Percentiles rank a stretch among this genome's conserved stretches.
These are phyloP conservation scores for Gastrophysa polygoni DNA, from an alignment of 2,888 invertebrate species.

Conservation along the genomic window DNA sequence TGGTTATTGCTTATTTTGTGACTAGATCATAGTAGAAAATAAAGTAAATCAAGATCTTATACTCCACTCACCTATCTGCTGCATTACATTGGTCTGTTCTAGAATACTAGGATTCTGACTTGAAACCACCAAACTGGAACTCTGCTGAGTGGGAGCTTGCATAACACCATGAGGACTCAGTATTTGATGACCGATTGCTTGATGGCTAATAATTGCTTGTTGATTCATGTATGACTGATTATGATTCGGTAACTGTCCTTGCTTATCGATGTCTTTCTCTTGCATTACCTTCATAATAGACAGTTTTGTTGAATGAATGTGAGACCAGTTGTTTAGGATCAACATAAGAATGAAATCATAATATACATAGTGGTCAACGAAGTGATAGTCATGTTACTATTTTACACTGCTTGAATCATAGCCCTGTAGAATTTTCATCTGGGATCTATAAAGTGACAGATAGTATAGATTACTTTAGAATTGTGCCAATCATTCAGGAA, in stretches of 20 bases:
- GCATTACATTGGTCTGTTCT: slow-evolving; percentile 12
- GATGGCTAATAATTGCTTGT: slow-evolving; percentile 18
- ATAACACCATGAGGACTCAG: not conserved
- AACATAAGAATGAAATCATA: too few relatives aligned
- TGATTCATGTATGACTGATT: slow-evolving; percentile 17
- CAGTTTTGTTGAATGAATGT: not conserved
- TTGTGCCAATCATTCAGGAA: too few relatives aligned
- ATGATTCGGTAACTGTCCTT: slow-evolving; percentile 15
- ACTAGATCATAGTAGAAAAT: too few relatives aligned
- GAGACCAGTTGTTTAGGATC: too few relatives aligned
- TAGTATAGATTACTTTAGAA: too few relatives aligned
- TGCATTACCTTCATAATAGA: slow-evolving; percentile 28
- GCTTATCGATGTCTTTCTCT: slow-evolving; percentile 18
- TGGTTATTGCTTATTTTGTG: too few relatives aligned
- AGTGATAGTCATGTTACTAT: too few relatives aligned
- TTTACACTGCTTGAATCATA: too few relatives aligned
- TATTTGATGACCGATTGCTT: not conserved
- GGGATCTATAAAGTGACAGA: too few relatives aligned
- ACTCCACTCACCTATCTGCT: slow-evolving; percentile 13
- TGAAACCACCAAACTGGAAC: slow-evolving; percentile 13
- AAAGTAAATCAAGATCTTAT: not conserved
- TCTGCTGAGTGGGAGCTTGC: not conserved
- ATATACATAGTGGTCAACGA: too few relatives aligned
- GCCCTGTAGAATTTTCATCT: too few relatives aligned
- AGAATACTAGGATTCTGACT: slow-evolving; percentile 15